Conservation (phyloP, 2,888 invertebrate species). For the Dryobota labecula region DNA sequence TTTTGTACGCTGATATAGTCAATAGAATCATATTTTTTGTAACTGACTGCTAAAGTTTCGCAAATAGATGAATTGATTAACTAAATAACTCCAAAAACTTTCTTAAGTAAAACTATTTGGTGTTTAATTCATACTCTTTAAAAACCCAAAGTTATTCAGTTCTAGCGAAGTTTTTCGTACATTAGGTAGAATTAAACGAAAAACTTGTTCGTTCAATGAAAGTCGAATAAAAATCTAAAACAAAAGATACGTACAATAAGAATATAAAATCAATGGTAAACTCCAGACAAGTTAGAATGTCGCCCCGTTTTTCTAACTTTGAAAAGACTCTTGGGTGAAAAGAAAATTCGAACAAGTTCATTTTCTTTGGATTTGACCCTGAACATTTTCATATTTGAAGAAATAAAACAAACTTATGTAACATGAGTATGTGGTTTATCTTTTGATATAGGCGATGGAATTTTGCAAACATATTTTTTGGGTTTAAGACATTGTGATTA, state of each 20-base stretch:
- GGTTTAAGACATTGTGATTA: neutral
- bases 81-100: neutral
- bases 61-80: neutral
- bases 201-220: constrained; percentile 45
- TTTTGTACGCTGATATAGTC: neutral
- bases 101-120: constrained; percentile 12
- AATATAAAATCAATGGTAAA: constrained; percentile 63
- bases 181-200: constrained; percentile 38
- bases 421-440: neutral
- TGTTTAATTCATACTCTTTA: constrained; percentile 5
- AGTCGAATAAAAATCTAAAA: constrained; percentile 51
- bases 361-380: constrained; percentile 54
- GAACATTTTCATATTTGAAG: constrained; percentile 43
- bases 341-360: constrained; percentile 52
- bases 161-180: constrained; percentile 2
- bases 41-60: neutral
- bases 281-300: constrained; percentile 53
- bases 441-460: neutral
- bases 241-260: constrained; percentile 50
- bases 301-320: constrained; percentile 59
- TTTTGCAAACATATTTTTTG: neutral
- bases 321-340: constrained; percentile 48
- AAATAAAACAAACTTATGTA: constrained; percentile 20
- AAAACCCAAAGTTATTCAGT: neutral
- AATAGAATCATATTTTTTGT: neutral